Conservation (phyloP, 2,888 invertebrate species). For the Neoitamus cyanurus region DNA sequence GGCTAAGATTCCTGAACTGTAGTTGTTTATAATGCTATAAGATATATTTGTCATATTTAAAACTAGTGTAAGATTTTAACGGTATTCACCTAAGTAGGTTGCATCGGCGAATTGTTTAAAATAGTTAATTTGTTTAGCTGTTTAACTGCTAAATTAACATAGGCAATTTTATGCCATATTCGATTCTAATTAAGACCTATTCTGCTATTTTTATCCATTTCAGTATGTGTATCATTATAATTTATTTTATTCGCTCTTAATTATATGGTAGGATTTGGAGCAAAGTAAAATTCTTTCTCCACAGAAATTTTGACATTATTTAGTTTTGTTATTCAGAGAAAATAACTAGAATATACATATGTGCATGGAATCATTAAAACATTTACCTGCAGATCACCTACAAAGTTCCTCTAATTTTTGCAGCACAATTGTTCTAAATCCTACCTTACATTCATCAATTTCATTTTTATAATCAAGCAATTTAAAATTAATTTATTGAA, state of each 20-base stretch:
- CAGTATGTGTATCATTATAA: not conserved
- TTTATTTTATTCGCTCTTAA: not conserved
- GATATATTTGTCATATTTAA: not conserved
- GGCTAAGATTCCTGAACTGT: slow-evolving; percentile 9
- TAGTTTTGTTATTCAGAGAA: no score
- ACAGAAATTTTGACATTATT: not conserved
- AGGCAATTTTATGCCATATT: not conserved
- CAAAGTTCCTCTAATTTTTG: not conserved
- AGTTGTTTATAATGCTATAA: slow-evolving; percentile 22
- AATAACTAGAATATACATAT: no score
- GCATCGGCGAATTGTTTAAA: not conserved
- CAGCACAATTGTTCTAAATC: not conserved
- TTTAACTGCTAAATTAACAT: not conserved
- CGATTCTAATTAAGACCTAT: not conserved
- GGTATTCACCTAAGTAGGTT: not conserved
- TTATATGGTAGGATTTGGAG: not conserved
- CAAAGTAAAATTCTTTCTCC: not conserved
- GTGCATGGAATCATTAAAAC: no score
- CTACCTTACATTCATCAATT: not conserved
- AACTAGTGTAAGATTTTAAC: not conserved
- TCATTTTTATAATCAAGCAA: not conserved
- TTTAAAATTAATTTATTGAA: not conserved
- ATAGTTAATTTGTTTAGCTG: not conserved
- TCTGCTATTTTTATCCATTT: not conserved
- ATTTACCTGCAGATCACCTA: not conserved